Conservation (phyloP, 2,888 invertebrate genomes). For the Trissoscelio sp. region DNA sequence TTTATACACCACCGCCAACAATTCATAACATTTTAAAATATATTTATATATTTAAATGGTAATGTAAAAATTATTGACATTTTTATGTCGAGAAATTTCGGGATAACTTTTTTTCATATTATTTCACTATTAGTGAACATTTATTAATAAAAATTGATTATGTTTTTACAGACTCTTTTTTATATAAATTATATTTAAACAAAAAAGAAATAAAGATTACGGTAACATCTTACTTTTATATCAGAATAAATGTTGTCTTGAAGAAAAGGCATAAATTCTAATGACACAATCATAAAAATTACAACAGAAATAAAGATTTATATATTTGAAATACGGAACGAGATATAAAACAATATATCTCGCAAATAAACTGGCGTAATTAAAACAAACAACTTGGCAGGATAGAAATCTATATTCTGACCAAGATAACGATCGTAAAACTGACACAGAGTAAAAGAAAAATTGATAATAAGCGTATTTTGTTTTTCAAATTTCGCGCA, state of each 20-base stretch:
- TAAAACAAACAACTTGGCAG: constrained; percentile 11
- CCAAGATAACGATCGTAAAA: constrained; percentile 22
- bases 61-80: not conserved
- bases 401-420: constrained; percentile 5
- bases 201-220: too few species aligned
- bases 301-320: constrained; percentile 5
- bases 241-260: too few species aligned
- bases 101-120: too few species aligned
- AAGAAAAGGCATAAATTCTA: not conserved
- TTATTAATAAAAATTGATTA: too few species aligned
- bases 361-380: constrained; percentile 7
- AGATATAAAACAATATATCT: constrained; percentile 3
- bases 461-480: constrained; percentile 16
- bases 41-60: not conserved
- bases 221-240: too few species aligned
- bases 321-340: not conserved
- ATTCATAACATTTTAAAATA: constrained; percentile 1
- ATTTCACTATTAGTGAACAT: too few species aligned
- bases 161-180: too few species aligned
- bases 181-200: too few species aligned
- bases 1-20: not conserved
- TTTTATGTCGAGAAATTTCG: not conserved
- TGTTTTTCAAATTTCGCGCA: constrained; percentile 4
- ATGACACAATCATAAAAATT: not conserved
- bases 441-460: constrained; percentile 22